Evolutionary conservation across 2,797 vertebrate genomes (phyloP), one percentile per base, ranked within the genome.

Genomic region (Neoniphon sammara): DNA sequence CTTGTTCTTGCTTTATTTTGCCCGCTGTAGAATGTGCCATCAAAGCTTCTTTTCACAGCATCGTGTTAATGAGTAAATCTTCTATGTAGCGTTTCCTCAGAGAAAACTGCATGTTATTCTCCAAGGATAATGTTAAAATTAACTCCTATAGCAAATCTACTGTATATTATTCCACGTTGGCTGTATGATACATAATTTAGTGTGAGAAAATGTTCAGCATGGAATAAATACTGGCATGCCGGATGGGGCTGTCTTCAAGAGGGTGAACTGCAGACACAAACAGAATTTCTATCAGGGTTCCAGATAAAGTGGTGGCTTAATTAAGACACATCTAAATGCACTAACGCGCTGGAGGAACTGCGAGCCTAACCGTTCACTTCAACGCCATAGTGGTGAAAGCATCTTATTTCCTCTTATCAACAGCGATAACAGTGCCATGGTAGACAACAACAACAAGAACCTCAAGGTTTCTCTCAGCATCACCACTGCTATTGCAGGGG

Each of bases 401-500:
- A 34, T 65, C 62, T 71, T 20, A 49, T 64, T 70, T 61, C 30
- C 31, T 70, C 1, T 6, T 46, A 23, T 68, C 52, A 61, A 25
- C 36, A 69, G 56, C 65, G 58, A 66, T 73, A 39, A 57, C 23
- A 61, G 11, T 49, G 46, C 55, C 21, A 57, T 31, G 34, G 53
- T 31, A 53, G 17, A 27, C 11, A 46, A 27, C 25, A 46, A 27
- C 25, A 25, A 64, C 0, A 5, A 39, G 36, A 50, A 44, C 21
- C 65, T 66, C 73, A 81, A 76, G 83, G 77, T 77, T 82, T 73
- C 60, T 70, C 9, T 77, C 6, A 4, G 15, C 42, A 18, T 76
- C 66, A 54, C 15, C 17, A n/a, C 25, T 66, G 64, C 42, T 46
- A 0, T 54, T 30, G 5, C 31, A 47, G 52, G 46, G 39, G 46